Evolutionary conservation across 1,140 invertebrate genomes (phyloP), one percentile per base, ranked within the genome.

Genomic region (Tetragonula clypearis): DNA sequence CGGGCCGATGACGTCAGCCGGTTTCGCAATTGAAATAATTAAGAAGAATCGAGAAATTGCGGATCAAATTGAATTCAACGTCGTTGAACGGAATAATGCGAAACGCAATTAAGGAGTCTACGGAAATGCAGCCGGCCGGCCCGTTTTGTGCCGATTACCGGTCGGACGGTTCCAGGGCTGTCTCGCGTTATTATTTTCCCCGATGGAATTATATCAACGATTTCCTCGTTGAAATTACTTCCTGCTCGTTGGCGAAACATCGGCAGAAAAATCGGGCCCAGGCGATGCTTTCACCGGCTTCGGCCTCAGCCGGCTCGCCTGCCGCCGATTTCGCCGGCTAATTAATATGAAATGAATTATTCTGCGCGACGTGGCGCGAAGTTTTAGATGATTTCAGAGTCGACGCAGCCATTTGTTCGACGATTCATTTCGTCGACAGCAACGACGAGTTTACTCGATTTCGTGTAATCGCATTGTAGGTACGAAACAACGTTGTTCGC

Each of bases 221-320:
- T 93, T 94, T 93, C 93, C 93, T 90, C 78, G 80, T 90, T 85
- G 91, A 81, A 86, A 90, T 90, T 89, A 81, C 92, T 93, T 94
- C 92, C 92, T 90, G 90, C 87, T 88, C 79, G 87, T 88, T 78
- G 78, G 79, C 77, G 77, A 91, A 89, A 79, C 65, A 73, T 49
- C 79, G 68, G 68, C 23, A 17, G 83, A 66, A 87, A 89, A 90
- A 72, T 74, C 56, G 66, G 62, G 62, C 75, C 71, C 35, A 30
- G 12, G 41, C 62, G 66, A n/a, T 80, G 66, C 56, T 78, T 83
- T 78, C 82, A 60, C 82, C 35, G 41, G 30, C 12, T 14, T 21
- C 23, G 35, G 19, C 2, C 30, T 30, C 30, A 30, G 30, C 30
- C 69, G 35, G 55, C 62, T 69, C 49, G 76, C 26, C n/a, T 66